Base-by-base conservation (phyloP, 2,113 vertebrate species). In the Malurus elegans region DNA sequence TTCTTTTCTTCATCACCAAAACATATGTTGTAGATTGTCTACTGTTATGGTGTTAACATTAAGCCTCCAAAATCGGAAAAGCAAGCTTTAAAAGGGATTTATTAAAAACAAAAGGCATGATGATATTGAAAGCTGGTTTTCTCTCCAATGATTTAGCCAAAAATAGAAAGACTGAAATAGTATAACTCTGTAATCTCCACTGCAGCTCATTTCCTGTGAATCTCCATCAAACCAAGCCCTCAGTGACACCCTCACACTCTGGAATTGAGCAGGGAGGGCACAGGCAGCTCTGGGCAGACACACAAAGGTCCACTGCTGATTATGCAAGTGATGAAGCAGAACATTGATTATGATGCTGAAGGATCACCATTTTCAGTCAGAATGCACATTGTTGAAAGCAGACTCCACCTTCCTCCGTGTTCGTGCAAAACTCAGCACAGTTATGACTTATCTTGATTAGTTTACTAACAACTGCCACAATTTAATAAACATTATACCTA, bases 401-500 rank as follows among this genome's bases (percentile, higher is more conserved):
- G 61, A 26, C 51, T 90, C 31, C 42, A 67, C 62, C 71, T 71
- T 60, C 58, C 38, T 62, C n/a, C 42, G 4, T 1, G 21, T 34
- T 65, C 66, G 31, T 60, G 78, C 24, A 79, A 81, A 82, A 65
- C 31, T 18, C 44, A 83, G 58, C n/a, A 66, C 32, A 80, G 73
- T 56, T 88, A 73, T 31, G 48, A 48, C 48, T 75, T 69, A 21
- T 74, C 53, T 51, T 74, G 31, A 93, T 90, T 82, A 86, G 81
- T 71, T 94, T 92, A 86, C 69, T 45, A 85, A 64, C 31, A 73
- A 78, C 26, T 79, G 53, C 44, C 69, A 53, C 10, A 71, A 92
- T 70, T 93, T 64, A 95, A 96, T 88, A 94, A 90, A 83, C 71
- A 79, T 74, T 53, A 73, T 67, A 67, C 34, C 10, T 72, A 53